These are phyloP conservation scores for Luffia ferchaultella DNA, from an alignment of 2,888 invertebrate species.

Conservation along the genomic window DNA sequence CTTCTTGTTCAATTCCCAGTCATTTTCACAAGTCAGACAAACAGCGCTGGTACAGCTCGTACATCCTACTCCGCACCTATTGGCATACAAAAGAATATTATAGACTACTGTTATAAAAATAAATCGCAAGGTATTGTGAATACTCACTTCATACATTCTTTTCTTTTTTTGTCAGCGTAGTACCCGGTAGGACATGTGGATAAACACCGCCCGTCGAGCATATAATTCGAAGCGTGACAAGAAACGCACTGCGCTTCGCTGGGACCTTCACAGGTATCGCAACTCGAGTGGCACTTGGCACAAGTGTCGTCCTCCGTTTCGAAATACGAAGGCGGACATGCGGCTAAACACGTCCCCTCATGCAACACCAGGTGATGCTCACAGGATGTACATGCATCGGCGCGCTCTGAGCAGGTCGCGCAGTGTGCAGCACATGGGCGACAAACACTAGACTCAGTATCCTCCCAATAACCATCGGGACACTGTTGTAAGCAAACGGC, in stretches of 20 bases:
- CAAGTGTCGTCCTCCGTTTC: slow-evolving; percentile 91
- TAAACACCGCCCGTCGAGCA: slow-evolving; percentile 76
- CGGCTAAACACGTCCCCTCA: slow-evolving; percentile 82
- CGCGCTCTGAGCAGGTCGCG: slow-evolving; percentile 82
- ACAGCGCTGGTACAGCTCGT: slow-evolving; percentile 75
- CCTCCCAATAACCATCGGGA: slow-evolving; percentile 89
- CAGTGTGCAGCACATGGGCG: slow-evolving; percentile 88
- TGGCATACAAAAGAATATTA: slow-evolving; percentile 11
- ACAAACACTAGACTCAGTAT: slow-evolving; percentile 77
- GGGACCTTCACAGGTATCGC: slow-evolving; percentile 83
- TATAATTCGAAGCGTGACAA: slow-evolving; percentile 77
- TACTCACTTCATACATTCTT: slow-evolving; percentile 75
- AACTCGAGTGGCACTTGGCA: slow-evolving; percentile 79
- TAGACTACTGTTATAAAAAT: background rate
- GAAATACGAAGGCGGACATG: slow-evolving; percentile 82
- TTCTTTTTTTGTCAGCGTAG: slow-evolving; percentile 79
- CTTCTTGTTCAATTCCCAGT: slow-evolving; percentile 80
- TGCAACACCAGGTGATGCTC: slow-evolving; percentile 87
- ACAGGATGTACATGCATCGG: slow-evolving; percentile 86
- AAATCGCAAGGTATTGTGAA: background rate
- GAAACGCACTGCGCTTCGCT: slow-evolving; percentile 82
- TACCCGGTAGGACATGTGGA: slow-evolving; percentile 76
- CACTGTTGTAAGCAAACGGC: slow-evolving; percentile 89
- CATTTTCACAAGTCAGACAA: slow-evolving; percentile 76
- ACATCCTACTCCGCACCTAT: slow-evolving; percentile 79